A percentile compares a stretch with the other conserved stretches of the same genome.
phyloP scores from a whole-genome alignment of 2,113 vertebrate genomes.

The Neodon shergylaensis region DNA sequence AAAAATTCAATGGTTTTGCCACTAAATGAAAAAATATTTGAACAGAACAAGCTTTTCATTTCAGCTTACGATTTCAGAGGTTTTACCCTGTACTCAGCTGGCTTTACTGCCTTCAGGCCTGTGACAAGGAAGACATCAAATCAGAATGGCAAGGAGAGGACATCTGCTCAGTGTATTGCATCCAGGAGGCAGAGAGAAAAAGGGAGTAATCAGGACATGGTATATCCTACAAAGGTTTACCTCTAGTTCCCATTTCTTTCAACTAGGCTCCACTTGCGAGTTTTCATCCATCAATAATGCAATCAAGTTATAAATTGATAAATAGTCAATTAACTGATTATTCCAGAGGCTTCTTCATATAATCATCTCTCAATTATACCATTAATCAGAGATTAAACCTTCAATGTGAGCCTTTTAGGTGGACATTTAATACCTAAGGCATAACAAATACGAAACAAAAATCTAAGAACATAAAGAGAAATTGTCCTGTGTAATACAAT shows the following conservation, averaged over 20 bases:
- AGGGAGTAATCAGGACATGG: neutral
- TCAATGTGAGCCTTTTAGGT: neutral
- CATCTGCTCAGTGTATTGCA: no score
- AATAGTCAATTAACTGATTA: neutral
- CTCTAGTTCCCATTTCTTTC: neutral
- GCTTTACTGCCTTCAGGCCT: neutral
- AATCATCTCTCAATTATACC: neutral
- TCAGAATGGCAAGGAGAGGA: neutral
- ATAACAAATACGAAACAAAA: neutral
- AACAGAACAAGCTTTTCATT: neutral
- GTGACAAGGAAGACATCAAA: neutral
- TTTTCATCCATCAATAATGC: neutral
- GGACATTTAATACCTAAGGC: neutral
- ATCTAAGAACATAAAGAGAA: neutral
- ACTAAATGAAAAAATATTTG: neutral
- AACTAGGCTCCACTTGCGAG: no score
- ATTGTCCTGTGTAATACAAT: neutral
- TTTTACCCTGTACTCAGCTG: neutral
- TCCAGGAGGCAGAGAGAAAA: neutral
- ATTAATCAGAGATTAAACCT: no score
- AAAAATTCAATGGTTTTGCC: neutral
- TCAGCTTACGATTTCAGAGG: neutral
- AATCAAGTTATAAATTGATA: neutral
- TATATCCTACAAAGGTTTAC: no score
- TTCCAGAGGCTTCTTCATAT: neutral